Conservation (phyloP, 2,113 vertebrate species). For the Cyprinodon variegatus region DNA sequence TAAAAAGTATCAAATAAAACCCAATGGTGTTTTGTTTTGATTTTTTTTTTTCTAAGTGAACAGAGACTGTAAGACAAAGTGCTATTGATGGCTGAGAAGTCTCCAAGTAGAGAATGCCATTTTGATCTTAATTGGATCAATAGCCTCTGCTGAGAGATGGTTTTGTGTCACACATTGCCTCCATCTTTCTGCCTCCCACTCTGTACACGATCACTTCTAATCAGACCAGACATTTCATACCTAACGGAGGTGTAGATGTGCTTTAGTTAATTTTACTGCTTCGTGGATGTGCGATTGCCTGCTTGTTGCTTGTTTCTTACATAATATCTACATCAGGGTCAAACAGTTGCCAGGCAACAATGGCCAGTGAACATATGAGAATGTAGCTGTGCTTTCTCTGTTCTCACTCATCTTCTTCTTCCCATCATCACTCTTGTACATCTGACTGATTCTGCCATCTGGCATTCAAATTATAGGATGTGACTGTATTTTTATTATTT, state of each 20-base stretch:
- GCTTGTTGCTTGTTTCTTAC: not conserved
- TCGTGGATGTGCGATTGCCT: not conserved
- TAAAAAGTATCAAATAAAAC: not conserved
- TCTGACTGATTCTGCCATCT: conserved; percentile 11
- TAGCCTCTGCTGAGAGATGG: not conserved
- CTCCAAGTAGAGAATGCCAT: not conserved
- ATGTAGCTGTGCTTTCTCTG: not conserved
- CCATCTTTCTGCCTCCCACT: not conserved
- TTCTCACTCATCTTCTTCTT: conserved; percentile 11
- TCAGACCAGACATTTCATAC: not conserved
- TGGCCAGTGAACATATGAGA: conserved; percentile 3
- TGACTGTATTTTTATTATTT: not conserved
- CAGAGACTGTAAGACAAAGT: not conserved
- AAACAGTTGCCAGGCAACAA: conserved; percentile 63
- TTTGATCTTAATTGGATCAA: conserved; percentile 17
- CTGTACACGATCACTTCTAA: conserved; percentile 21
- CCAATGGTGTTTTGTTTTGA: not conserved
- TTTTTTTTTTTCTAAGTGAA: not conserved
- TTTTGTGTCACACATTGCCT: not conserved
- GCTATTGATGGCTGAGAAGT: conserved; percentile 11
- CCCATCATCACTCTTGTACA: not conserved
- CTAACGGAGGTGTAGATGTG: conserved; percentile 14
- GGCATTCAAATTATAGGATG: conserved; percentile 17
- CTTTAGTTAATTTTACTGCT: conserved; percentile 7
- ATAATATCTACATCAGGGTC: conserved; percentile 30